A percentile compares a stretch with the other conserved stretches of the same genome.
These are phyloP conservation scores for Iphiclides podalirius DNA, from an alignment of 2,888 invertebrate species.

Conservation along the genomic window DNA sequence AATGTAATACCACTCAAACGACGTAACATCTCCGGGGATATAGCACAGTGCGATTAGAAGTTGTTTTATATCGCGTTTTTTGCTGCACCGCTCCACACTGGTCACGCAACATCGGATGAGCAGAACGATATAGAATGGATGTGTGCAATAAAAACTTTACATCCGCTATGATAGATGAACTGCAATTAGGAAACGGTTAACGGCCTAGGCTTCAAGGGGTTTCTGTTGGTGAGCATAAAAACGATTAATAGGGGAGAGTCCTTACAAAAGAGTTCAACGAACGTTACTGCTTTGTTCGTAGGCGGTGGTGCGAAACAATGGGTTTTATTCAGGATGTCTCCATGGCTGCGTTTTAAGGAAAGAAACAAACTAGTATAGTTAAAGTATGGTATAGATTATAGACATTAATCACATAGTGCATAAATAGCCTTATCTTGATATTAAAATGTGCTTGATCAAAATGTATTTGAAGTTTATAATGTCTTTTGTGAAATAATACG, in stretches of 20 bases:
- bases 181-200: slow-evolving; percentile 42
- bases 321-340: slow-evolving; percentile 47
- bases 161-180: slow-evolving; percentile 46
- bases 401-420: too few species aligned
- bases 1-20: background rate
- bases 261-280: slow-evolving; percentile 80
- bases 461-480: too few species aligned
- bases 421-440: too few species aligned
- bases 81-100: slow-evolving; percentile 31
- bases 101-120: slow-evolving; percentile 54
- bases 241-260: slow-evolving; percentile 37
- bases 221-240: slow-evolving; percentile 9
- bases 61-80: slow-evolving; percentile 40
- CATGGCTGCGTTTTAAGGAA: slow-evolving; percentile 20
- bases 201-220: slow-evolving; percentile 44
- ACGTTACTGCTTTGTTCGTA: slow-evolving; percentile 62
- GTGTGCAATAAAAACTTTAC: slow-evolving; percentile 48
- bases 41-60: slow-evolving; percentile 18
- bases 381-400: background rate
- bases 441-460: too few species aligned
- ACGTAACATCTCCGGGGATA: slow-evolving; percentile 3
- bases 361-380: slow-evolving; percentile 1
- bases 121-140: slow-evolving; percentile 35
- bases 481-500: too few species aligned
- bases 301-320: slow-evolving; percentile 57